These are phyloP conservation scores for Aphelocoma californica DNA, from an alignment of 2,797 vertebrate genomes.

Conservation along the genomic window DNA sequence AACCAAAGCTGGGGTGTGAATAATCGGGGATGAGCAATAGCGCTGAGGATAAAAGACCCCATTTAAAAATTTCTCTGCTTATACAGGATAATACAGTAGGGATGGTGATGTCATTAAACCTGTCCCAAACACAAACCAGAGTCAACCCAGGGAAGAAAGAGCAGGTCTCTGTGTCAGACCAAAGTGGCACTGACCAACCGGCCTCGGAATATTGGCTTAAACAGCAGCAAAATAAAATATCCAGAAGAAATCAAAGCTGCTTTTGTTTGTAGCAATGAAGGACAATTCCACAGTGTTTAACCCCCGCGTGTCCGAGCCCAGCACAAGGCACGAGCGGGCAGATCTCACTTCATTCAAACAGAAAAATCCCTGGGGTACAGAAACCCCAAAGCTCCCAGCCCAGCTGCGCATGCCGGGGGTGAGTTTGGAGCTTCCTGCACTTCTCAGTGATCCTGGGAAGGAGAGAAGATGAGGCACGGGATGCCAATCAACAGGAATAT, in stretches of 20 bases:
- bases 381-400: not conserved
- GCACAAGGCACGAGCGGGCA: not conserved
- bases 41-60: not conserved
- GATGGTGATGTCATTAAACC: not conserved
- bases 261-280: not conserved
- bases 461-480: not conserved
- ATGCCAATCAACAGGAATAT: rapidly evolving
- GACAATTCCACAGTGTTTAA: not conserved
- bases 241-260: not conserved
- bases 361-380: not conserved
- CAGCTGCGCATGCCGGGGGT: not conserved
- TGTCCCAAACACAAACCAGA: not conserved
- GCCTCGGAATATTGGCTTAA: not conserved
- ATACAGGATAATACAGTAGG: not conserved
- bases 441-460: not conserved
- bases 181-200: not conserved
- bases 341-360: not conserved
- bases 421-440: not conserved
- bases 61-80: not conserved
- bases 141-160: not conserved
- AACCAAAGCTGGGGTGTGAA: not conserved
- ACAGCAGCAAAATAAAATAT: not conserved
- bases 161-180: rapidly evolving
- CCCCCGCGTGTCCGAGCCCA: not conserved
- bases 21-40: not conserved